phyloP scores from a whole-genome alignment of 1,140 invertebrate genomes.

The Tribolium madens region DNA sequence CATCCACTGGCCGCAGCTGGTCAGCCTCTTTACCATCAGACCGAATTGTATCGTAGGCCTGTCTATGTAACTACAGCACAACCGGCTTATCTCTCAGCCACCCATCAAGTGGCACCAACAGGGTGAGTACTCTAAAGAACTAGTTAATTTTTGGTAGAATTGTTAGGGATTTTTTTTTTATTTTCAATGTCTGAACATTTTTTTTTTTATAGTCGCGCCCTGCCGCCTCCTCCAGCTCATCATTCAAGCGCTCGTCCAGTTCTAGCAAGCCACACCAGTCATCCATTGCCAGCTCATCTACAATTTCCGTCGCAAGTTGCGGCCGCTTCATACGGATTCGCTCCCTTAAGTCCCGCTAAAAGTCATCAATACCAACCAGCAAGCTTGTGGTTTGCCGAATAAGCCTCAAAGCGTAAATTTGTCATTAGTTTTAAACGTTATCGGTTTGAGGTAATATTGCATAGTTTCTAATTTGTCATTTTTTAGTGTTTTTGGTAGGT shows the following conservation, averaged over 20 bases:
- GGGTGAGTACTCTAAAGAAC: slow-evolving; percentile 64
- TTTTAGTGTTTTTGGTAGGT: slow-evolving; percentile 36
- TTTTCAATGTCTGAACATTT: slow-evolving; percentile 21
- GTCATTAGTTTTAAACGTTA: slow-evolving; percentile 18
- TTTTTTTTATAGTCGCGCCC: slow-evolving; percentile 73
- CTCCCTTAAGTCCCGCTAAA: slow-evolving; percentile 79
- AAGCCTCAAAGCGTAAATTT: slow-evolving; percentile 52
- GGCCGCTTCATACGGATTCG: slow-evolving; percentile 76
- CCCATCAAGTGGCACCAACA: slow-evolving; percentile 68
- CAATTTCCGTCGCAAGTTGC: slow-evolving; percentile 78
- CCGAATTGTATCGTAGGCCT: slow-evolving; percentile 72
- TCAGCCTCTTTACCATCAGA: slow-evolving; percentile 69
- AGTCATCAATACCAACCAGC: slow-evolving; percentile 78
- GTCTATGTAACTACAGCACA: slow-evolving; percentile 74
- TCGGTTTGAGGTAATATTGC: slow-evolving; percentile 26
- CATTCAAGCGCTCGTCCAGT: slow-evolving; percentile 86
- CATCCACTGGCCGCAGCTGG: slow-evolving; percentile 68
- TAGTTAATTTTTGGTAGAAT: too few species aligned
- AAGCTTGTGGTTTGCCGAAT: slow-evolving; percentile 83
- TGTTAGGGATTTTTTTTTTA: background rate
- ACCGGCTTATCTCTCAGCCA: slow-evolving; percentile 68
- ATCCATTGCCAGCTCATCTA: slow-evolving; percentile 88
- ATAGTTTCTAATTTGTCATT: slow-evolving; percentile 14
- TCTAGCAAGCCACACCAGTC: slow-evolving; percentile 77
- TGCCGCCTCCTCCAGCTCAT: slow-evolving; percentile 86